phyloP scores from a whole-genome alignment of 2,888 invertebrate species.

The Lottia scabra region DNA sequence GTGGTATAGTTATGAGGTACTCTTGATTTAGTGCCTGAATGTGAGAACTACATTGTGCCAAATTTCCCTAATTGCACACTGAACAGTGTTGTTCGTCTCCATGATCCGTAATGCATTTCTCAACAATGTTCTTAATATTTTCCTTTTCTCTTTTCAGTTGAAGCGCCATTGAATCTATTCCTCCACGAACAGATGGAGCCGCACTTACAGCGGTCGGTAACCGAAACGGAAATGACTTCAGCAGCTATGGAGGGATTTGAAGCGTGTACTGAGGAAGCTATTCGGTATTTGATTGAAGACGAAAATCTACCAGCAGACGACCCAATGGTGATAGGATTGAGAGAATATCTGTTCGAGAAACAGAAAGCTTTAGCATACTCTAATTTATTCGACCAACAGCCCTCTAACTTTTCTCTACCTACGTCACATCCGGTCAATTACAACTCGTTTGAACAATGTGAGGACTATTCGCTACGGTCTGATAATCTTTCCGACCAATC shows the following conservation, averaged over 20 bases:
- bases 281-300: conserved; percentile 46
- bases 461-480: conserved; percentile 23
- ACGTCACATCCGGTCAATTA: background rate
- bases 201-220: conserved; percentile 13
- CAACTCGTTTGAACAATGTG: background rate
- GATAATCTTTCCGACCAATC: conserved; percentile 10
- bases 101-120: background rate
- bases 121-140: background rate
- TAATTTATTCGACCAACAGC: background rate
- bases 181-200: conserved; percentile 14
- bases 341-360: conserved; percentile 40
- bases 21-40: no score
- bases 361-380: conserved; percentile 13
- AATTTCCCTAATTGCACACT: no score
- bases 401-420: background rate
- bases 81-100: no score
- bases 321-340: conserved; percentile 43
- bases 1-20: no score
- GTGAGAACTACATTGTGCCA: no score
- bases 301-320: conserved; percentile 42
- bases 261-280: conserved; percentile 48
- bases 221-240: background rate
- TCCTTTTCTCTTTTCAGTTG: background rate
- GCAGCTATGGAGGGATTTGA: conserved; percentile 43
- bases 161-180: background rate